Evolutionary conservation across 1,140 invertebrate species (phyloP), one percentile per base, ranked within the genome.

Genomic region (Trichonephila clavata): DNA sequence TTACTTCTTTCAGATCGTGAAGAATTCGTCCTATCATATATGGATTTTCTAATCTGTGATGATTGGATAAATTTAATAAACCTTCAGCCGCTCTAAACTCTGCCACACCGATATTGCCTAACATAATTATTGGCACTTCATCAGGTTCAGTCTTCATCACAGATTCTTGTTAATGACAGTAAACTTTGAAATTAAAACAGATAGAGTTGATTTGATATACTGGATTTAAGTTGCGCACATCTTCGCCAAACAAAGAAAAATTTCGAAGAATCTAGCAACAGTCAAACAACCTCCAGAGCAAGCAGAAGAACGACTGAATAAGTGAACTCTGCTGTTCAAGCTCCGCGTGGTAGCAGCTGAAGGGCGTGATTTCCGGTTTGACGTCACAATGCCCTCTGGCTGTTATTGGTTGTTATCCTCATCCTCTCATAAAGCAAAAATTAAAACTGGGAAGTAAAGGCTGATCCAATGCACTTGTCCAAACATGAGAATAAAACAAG

Each of bases 11-110:
- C 61, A 97, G 95, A 95, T 97, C 97, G 20, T 97, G 96, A 57
- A 97, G 95, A 92, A 97, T 97, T 65, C 97, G 95, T 21, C 96
- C 96, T 24, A 97, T 96, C 96, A 96, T 96, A 95, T 96, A 97
- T 87, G 59, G 32, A 27, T 43, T 89, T 20, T 14, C 16, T 8
- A 39, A 59, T 60, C 21, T 21, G 2, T 24, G n/a, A 16, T 60
- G 10, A 13, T 68, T 89, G 3, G 87, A 89, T 21, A 89, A 32
- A n/a, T 89, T 65, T 59, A 89, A 50, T 24, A 89, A 59, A 20
- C 87, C 65, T 68, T 89, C 63, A 10, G 63, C 24, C 10, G 87
- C 87, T 50, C 57, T 39, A 39, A 89, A 65, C n/a, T 89, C 87
- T n/a, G 32, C 87, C 13, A 24, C 87, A 20, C 87, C 61, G 3